Conservation (phyloP, 2,888 invertebrate genomes). For the Heliothis peltigera region DNA sequence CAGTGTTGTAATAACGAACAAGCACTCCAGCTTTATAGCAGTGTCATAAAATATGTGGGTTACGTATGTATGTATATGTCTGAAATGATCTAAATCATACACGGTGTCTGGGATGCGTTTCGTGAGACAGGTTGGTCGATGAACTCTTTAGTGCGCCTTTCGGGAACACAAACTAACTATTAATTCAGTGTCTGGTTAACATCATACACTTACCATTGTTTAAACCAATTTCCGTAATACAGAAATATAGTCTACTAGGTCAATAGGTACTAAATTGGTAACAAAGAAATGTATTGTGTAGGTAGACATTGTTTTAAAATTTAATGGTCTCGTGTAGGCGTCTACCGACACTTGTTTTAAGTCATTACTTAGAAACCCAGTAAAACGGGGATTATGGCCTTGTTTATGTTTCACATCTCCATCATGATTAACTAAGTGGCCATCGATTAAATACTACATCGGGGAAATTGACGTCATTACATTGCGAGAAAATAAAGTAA, state of each 20-base stretch:
- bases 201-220: slow-evolving; percentile 54
- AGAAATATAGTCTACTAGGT: slow-evolving; percentile 42
- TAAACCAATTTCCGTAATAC: slow-evolving; percentile 42
- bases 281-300: slow-evolving; percentile 45
- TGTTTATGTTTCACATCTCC: slow-evolving; percentile 42
- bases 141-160: slow-evolving; percentile 68
- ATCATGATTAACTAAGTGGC: slow-evolving; percentile 33
- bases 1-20: slow-evolving; percentile 32
- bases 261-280: slow-evolving; percentile 25
- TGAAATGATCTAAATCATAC: slow-evolving; percentile 47
- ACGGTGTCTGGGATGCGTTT: slow-evolving; percentile 52
- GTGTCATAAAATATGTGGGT: slow-evolving; percentile 56
- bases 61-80: slow-evolving; percentile 42
- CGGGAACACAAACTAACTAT: slow-evolving; percentile 49
- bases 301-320: slow-evolving; percentile 40
- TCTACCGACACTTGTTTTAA: slow-evolving; percentile 36
- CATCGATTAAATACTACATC: slow-evolving; percentile 18
- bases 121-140: slow-evolving; percentile 64
- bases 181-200: slow-evolving; percentile 57
- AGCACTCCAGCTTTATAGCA: slow-evolving; percentile 40
- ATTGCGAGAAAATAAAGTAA: not conserved
- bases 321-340: slow-evolving; percentile 43
- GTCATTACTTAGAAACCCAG: slow-evolving; percentile 47
- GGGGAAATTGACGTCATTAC: no score
- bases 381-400: slow-evolving; percentile 43